Evolutionary conservation across 2,113 vertebrate species (phyloP).

Genomic region (Chauna torquata): DNA sequence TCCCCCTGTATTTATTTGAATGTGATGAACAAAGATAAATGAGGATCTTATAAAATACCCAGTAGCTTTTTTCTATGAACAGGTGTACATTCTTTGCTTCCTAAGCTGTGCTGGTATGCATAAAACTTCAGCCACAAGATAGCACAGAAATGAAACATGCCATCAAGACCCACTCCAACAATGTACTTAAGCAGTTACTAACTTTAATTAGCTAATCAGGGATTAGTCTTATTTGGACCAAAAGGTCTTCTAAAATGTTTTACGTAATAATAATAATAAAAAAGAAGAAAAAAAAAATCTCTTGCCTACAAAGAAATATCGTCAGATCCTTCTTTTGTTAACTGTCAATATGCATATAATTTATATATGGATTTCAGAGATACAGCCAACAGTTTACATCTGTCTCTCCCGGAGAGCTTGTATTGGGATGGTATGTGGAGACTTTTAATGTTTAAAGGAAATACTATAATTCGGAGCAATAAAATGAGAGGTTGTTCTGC

Average conservation of each 20-base stretch:
- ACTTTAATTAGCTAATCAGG: neutral
- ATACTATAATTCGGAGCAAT: constrained; percentile 65
- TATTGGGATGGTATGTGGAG: constrained; percentile 46
- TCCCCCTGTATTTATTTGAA: neutral
- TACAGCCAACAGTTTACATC: constrained; percentile 16
- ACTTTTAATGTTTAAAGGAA: constrained; percentile 69
- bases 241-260: neutral
- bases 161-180: neutral
- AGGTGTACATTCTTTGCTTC: neutral
- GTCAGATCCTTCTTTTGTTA: neutral
- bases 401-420: constrained; percentile 50
- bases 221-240: neutral
- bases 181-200: neutral
- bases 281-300: neutral
- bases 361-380: constrained; percentile 64
- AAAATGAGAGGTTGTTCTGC: constrained; percentile 49
- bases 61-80: neutral
- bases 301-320: neutral
- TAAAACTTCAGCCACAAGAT: neutral
- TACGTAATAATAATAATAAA: neutral
- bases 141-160: neutral
- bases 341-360: neutral
- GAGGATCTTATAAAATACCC: neutral
- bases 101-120: neutral
- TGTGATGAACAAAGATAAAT: neutral